A percentile compares a stretch with the other conserved stretches of the same genome.
Evolutionary conservation across 2,888 invertebrate species (phyloP).

Genomic region (Yponomeuta plumbellus): DNA sequence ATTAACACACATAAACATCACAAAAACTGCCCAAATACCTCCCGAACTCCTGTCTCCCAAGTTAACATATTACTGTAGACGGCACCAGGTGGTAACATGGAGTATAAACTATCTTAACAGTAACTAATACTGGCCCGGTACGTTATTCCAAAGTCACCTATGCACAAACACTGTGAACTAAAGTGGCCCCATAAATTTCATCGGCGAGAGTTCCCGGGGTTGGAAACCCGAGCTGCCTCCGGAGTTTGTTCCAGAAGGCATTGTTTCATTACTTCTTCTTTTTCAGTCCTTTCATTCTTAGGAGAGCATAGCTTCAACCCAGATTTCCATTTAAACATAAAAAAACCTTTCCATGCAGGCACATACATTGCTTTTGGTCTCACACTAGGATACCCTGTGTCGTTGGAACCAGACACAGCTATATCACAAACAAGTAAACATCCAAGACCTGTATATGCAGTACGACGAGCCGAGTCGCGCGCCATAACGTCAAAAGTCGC

Average conservation of each 20-base stretch:
- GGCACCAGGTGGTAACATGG: constrained; percentile 11
- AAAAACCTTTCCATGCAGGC: too few relatives aligned
- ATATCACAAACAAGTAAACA: too few relatives aligned
- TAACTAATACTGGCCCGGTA: constrained; percentile 5
- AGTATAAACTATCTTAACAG: constrained; percentile 11
- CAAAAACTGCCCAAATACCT: not conserved
- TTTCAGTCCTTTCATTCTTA: too few relatives aligned
- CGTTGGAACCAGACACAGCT: too few relatives aligned
- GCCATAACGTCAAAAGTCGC: too few relatives aligned
- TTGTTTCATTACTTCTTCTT: too few relatives aligned
- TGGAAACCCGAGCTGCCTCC: not conserved
- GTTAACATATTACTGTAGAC: not conserved
- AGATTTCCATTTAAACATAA: too few relatives aligned
- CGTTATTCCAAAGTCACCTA: constrained; percentile 10
- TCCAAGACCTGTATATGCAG: too few relatives aligned
- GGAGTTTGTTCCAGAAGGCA: not conserved
- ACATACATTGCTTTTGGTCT: too few relatives aligned
- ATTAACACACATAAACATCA: not conserved
- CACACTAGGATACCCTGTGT: too few relatives aligned
- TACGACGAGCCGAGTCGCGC: too few relatives aligned
- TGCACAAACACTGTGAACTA: constrained; percentile 32
- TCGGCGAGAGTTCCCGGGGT: constrained; percentile 45
- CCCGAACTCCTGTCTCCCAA: not conserved
- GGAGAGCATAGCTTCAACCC: too few relatives aligned
- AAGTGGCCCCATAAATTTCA: constrained; percentile 66